A percentile compares a stretch with the other conserved stretches of the same genome.
Evolutionary conservation across 2,113 vertebrate genomes (phyloP).

Genomic region (Chlorodrepanis virens): DNA sequence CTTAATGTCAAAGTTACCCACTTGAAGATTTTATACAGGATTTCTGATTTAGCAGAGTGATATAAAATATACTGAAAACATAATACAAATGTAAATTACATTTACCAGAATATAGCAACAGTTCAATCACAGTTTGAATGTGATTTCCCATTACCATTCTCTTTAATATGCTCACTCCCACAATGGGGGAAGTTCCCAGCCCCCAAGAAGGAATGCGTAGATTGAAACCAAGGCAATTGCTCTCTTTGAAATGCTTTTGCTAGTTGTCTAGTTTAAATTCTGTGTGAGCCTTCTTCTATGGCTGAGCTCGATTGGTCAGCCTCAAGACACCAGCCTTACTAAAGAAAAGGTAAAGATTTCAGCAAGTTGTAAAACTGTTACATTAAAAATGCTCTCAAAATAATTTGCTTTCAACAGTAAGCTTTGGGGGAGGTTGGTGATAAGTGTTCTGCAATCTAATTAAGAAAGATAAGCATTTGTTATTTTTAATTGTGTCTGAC

Average conservation of each 20-base stretch:
- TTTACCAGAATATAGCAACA: background rate
- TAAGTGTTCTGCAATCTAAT: background rate
- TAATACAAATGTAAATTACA: background rate
- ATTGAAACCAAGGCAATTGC: background rate
- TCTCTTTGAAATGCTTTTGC: background rate
- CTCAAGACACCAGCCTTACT: background rate
- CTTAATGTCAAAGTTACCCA: background rate
- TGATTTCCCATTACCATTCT: background rate
- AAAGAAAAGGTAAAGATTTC: background rate
- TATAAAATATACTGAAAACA: background rate
- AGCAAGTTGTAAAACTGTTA: background rate
- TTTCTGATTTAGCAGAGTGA: background rate
- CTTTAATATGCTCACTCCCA: background rate
- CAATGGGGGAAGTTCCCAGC: rapidly evolving
- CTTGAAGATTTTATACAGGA: background rate
- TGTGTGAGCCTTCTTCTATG: background rate
- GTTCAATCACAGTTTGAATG: background rate
- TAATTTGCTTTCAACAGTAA: background rate
- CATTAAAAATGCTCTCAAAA: background rate
- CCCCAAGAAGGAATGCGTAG: rapidly evolving
- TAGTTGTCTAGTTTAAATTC: background rate
- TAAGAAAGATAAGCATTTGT: background rate
- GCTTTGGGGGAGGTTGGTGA: background rate
- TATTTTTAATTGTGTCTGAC: background rate
- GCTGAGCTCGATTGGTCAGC: background rate